These are phyloP conservation scores for Blennius ocellaris DNA, from an alignment of 2,113 vertebrate species.

Conservation along the genomic window DNA sequence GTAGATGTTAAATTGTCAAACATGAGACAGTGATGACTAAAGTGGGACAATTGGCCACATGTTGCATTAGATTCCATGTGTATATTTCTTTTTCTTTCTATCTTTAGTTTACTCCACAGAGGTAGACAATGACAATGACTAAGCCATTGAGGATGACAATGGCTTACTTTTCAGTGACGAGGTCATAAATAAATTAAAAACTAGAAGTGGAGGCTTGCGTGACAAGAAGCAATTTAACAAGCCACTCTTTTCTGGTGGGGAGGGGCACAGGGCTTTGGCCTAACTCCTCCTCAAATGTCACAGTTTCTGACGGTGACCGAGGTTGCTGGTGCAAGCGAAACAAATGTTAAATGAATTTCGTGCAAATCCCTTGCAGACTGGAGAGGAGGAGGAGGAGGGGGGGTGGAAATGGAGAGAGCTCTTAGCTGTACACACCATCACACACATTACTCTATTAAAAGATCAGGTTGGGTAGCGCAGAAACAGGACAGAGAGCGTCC, in stretches of 20 bases:
- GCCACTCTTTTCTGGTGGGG: slow-evolving; percentile 40
- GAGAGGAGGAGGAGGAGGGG: slow-evolving; percentile 11
- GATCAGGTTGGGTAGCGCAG: slow-evolving; percentile 38
- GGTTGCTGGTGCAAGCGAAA: slow-evolving; percentile 63
- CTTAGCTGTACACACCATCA: slow-evolving; percentile 42
- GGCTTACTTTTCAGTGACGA: slow-evolving; percentile 32
- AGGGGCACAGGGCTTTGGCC: slow-evolving; percentile 31
- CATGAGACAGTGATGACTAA: too few species aligned
- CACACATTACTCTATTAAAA: slow-evolving; percentile 30
- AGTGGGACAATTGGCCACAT: too few species aligned
- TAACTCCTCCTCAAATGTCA: slow-evolving; percentile 63
- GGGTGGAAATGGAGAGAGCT: slow-evolving; percentile 31
- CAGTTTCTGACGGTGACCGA: slow-evolving; percentile 64
- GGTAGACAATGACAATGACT: too few species aligned
- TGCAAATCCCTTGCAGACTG: slow-evolving; percentile 48
- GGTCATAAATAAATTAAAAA: slow-evolving; percentile 68
- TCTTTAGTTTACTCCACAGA: slow-evolving; percentile 1
- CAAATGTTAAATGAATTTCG: slow-evolving; percentile 68
- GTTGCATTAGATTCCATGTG: not conserved
- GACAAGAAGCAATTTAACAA: slow-evolving; percentile 74
- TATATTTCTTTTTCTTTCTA: not conserved
- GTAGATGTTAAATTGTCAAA: too few species aligned
- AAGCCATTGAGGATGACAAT: slow-evolving; percentile 39
- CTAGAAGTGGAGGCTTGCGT: slow-evolving; percentile 68
- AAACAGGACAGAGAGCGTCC: slow-evolving; percentile 63